Conservation (phyloP, 1,140 invertebrate genomes). For the Saccostrea echinata region DNA sequence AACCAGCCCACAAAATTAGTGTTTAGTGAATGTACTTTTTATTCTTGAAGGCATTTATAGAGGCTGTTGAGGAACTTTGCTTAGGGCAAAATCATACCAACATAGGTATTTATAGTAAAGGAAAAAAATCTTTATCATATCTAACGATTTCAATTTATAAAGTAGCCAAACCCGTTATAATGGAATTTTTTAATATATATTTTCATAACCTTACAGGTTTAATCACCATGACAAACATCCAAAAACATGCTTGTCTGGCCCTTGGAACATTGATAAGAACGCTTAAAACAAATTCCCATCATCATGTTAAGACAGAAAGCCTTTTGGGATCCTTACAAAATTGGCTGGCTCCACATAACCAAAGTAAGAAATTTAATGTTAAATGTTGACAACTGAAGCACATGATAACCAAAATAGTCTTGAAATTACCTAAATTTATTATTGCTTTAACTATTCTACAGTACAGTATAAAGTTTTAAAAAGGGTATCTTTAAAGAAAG, state of each 20-base stretch:
- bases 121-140: too few species aligned
- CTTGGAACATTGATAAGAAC: conserved; percentile 24
- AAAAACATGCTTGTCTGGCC: background rate
- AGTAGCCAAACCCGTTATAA: too few species aligned
- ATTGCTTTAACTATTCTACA: too few species aligned
- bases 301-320: background rate
- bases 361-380: background rate
- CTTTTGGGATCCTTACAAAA: background rate
- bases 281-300: background rate
- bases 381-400: too few species aligned
- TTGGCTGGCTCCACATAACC: background rate
- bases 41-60: background rate
- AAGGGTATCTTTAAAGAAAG: too few species aligned
- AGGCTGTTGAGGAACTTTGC: background rate
- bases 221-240: background rate
- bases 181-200: too few species aligned
- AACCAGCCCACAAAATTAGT: too few species aligned
- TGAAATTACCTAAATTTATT: too few species aligned
- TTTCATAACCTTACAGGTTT: background rate
- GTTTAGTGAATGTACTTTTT: too few species aligned
- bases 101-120: background rate
- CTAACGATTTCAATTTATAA: too few species aligned
- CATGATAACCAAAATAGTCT: too few species aligned
- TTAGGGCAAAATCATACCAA: background rate
- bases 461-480: too few species aligned